phyloP scores from a whole-genome alignment of 1,140 invertebrate genomes.

The Bombus sibiricus region DNA sequence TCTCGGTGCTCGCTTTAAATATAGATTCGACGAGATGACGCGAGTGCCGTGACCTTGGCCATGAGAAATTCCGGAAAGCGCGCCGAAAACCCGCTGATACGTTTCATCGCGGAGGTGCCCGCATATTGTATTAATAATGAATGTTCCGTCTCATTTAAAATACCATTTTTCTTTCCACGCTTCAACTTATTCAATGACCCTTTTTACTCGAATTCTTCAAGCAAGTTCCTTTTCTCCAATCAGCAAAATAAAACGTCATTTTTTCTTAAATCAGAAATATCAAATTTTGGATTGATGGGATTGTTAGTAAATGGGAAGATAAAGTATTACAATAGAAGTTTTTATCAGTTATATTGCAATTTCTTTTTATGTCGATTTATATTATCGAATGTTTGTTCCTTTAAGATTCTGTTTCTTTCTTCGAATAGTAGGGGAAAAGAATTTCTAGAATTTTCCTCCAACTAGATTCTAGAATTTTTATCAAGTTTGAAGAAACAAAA shows the following conservation, averaged over 20 bases:
- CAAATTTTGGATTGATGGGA: not conserved
- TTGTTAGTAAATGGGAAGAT: not conserved
- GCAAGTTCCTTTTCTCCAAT: not conserved
- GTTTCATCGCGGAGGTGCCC: not conserved
- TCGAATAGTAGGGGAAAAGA: not conserved
- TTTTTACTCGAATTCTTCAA: not conserved
- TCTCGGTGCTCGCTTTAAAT: slow-evolving; percentile 49
- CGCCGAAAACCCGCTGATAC: not conserved
- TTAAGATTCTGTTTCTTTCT: not conserved
- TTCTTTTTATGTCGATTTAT: not conserved
- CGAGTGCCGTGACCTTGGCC: slow-evolving; percentile 47
- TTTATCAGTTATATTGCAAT: not conserved
- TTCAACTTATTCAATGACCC: not conserved
- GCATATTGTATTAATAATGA: not conserved
- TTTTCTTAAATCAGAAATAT: not conserved
- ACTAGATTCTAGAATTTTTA: not conserved
- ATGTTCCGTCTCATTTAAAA: not conserved
- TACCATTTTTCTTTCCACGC: not conserved
- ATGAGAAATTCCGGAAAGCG: slow-evolving; percentile 32
- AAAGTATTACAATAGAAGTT: not conserved
- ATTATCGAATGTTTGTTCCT: not conserved
- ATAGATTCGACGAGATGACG: slow-evolving; percentile 67
- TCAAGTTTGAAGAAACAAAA: too few relatives aligned
- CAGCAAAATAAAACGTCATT: not conserved
- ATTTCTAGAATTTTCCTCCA: not conserved